Evolutionary conservation across 2,113 vertebrate species (phyloP).

Genomic region (Solea senegalensis): DNA sequence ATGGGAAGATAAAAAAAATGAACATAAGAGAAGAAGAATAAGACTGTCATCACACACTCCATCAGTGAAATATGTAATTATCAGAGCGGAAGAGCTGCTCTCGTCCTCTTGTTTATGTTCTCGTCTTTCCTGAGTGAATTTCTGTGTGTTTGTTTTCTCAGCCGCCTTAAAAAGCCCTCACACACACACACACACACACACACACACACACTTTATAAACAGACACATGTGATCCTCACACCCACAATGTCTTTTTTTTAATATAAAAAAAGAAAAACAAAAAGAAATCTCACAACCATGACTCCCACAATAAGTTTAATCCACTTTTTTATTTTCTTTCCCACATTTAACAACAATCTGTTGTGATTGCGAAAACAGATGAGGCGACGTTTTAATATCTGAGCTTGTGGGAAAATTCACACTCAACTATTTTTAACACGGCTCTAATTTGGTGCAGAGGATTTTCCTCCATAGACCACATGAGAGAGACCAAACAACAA

Average conservation of each 20-base stretch:
- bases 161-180: slow-evolving; percentile 35
- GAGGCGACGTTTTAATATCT: background rate
- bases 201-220: slow-evolving; percentile 24
- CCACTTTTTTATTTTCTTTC: slow-evolving; percentile 11
- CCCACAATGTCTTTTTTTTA: background rate
- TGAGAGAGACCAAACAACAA: too few species aligned
- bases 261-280: background rate
- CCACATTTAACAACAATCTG: slow-evolving; percentile 2
- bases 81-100: slow-evolving; percentile 41
- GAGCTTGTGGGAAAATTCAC: slow-evolving; percentile 2
- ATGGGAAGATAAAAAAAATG: slow-evolving; percentile 27
- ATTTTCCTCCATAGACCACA: too few species aligned
- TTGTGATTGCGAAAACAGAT: slow-evolving; percentile 14
- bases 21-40: slow-evolving; percentile 34
- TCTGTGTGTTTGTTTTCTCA: slow-evolving; percentile 63
- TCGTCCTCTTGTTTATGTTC: slow-evolving; percentile 54
- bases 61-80: slow-evolving; percentile 61
- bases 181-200: slow-evolving; percentile 15
- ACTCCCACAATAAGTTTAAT: slow-evolving; percentile 30
- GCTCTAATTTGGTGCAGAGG: background rate
- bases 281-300: slow-evolving; percentile 1
- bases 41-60: slow-evolving; percentile 28
- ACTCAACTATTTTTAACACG: background rate
- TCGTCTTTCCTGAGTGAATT: slow-evolving; percentile 55
- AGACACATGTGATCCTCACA: slow-evolving; percentile 35